Base-by-base conservation (phyloP, 2,113 vertebrate genomes). In the Tor tambroides region DNA sequence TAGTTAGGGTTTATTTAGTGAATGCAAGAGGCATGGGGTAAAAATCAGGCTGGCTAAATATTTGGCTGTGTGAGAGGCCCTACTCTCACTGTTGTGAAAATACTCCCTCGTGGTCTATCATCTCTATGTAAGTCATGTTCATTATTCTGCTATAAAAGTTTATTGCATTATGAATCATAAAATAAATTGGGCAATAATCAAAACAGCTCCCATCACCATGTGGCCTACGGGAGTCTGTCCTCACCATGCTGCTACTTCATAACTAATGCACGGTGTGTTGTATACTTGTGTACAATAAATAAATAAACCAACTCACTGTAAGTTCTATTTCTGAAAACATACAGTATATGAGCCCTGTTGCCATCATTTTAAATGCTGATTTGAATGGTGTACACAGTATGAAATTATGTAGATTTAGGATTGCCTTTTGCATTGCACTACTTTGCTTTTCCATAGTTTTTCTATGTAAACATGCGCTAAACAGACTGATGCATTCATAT, bases 161-260 rank as follows among this genome's bases (percentile, higher is more conserved):
- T 84, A 84, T 84, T 84, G 82, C 69, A 38, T 84, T 56, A 84
- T 84, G 67, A 84, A 74, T 84, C 69, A 59, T 84, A 56, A 74
- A 54, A 84, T 56, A 84, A 84, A 84, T 84, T 84, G 82, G 82
- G 69, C 67, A 26, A 84, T 74, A 84, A 84, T 74, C 51, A 74
- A 84, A 74, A 84, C 82, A 84, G 82, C 69, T 74, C 69, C 32
- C 69, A 26, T 84, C 69, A 59, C 12, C 49, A 74, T 84, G 63
- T 71, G 49, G 49, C 67, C 69, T 35, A 26, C 14, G 69, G 49
- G 19, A 56, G n/a, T 74, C 69, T 41, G 26, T 54, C 82, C 41
- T 74, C 49, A 54, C 67, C 82, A 38, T 6, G 23, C 41, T 80
- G 78, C 38, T 83, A 74, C 65, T 59, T 74, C 49, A 41, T 59